These are phyloP conservation scores for Nothoprocta pentlandii DNA, from an alignment of 2,113 vertebrate genomes.

Conservation along the genomic window DNA sequence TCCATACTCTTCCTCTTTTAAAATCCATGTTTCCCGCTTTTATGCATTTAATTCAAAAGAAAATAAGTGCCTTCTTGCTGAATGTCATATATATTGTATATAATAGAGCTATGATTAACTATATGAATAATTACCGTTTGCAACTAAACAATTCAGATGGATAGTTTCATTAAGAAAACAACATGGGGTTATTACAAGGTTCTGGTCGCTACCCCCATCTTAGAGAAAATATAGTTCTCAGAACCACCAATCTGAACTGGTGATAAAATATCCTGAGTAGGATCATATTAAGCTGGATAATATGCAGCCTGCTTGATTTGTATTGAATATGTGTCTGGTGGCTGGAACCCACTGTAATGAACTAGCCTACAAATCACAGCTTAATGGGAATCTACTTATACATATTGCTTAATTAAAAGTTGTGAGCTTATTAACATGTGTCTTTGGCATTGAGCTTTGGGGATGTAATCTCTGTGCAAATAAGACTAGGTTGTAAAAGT, in stretches of 20 bases:
- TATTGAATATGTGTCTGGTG: constrained; percentile 97
- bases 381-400: constrained; percentile 99
- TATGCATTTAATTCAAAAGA: constrained; percentile 22
- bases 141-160: constrained; percentile 82
- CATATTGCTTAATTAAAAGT: constrained; percentile 99
- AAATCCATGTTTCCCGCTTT: constrained; percentile 14
- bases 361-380: constrained; percentile 97
- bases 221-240: constrained; percentile 83
- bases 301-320: constrained; percentile 94
- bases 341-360: constrained; percentile 93
- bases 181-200: constrained; percentile 78
- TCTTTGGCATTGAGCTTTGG: constrained; percentile 89
- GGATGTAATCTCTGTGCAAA: constrained; percentile 89
- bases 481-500: constrained; percentile 93
- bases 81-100: background rate
- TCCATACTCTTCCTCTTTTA: background rate
- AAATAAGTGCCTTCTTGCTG: background rate
- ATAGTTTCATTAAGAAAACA: constrained; percentile 80
- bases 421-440: constrained; percentile 99
- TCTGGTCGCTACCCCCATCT: constrained; percentile 78
- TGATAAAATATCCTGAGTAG: constrained; percentile 92
- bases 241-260: constrained; percentile 84
- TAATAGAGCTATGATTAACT: constrained; percentile 74
- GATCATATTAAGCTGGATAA: constrained; percentile 91
- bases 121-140: constrained; percentile 73